Percentiles rank a stretch among this genome's conserved stretches.
These are phyloP conservation scores for Calliphora vomitoria DNA, from an alignment of 2,888 invertebrate genomes.

Conservation along the genomic window DNA sequence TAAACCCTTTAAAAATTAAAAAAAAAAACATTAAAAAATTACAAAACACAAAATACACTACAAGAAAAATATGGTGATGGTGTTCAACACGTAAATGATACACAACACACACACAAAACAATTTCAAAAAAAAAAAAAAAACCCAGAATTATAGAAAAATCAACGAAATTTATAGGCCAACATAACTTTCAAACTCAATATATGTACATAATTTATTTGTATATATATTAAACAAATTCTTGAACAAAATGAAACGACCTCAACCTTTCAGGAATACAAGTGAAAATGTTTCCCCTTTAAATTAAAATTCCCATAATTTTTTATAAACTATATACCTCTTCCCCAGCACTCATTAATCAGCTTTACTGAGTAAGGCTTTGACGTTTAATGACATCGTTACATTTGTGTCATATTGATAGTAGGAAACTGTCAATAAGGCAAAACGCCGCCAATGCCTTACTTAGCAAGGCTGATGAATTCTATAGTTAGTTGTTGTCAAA, in stretches of 20 bases:
- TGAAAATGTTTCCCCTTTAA: not conserved
- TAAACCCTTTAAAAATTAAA: constrained; percentile 35
- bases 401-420: too few relatives aligned
- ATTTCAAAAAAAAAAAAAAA: constrained; percentile 58
- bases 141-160: constrained; percentile 57
- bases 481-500: constrained; percentile 9
- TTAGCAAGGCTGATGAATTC: not conserved
- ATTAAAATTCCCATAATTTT: not conserved
- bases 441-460: too few relatives aligned
- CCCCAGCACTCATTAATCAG: constrained; percentile 25
- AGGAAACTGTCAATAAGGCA: too few relatives aligned
- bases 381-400: too few relatives aligned
- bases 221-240: too few relatives aligned
- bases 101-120: constrained; percentile 72
- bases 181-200: not conserved
- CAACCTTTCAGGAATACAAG: constrained; percentile 27
- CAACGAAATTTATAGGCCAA: constrained; percentile 62
- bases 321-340: not conserved
- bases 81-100: constrained; percentile 78
- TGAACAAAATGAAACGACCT: constrained; percentile 26
- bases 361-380: too few relatives aligned
- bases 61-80: constrained; percentile 80
- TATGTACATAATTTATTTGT: too few relatives aligned
- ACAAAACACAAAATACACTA: constrained; percentile 68
- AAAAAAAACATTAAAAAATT: constrained; percentile 1